Base-by-base conservation (phyloP, 2,113 vertebrate genomes). In the Neomonachus schauinslandi region DNA sequence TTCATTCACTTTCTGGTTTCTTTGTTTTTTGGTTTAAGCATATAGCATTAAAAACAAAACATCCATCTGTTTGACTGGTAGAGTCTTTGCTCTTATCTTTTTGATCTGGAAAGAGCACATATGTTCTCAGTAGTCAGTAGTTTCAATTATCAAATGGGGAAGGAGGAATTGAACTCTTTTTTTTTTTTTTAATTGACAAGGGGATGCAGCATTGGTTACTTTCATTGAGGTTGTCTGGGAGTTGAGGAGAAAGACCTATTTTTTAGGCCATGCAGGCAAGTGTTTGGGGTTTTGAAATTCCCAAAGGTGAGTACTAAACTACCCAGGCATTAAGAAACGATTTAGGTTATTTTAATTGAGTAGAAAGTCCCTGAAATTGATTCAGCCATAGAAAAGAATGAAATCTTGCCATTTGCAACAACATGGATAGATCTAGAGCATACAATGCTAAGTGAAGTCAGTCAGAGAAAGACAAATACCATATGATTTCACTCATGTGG, bases 1-100 rank as follows among this genome's bases (percentile, higher is more conserved):
- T 71, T 91, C 8, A 63, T 53, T 95, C n/a, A 90, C 7, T 59
- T 61, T 85, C 89, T 93, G 65, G 51, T 93, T 92, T 84, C 16
- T 33, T 69, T 71, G 42, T 53, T 96, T 88, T 96, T 49, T 24
- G 49, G 21, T 59, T 80, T 89, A 92, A 74, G 33, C 18, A 49
- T 28, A 69, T 82, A 42, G 7, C 69, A 63, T 81, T 91, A 51
- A 77, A 90, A 81, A 81, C 14, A n/a, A 61, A 82, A 83, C 39
- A 42, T 19, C 7, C 11, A 53, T 67, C n/a, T 81, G 15, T 39
- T 95, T 88, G 49, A 10, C 57, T 69, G 0, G 55, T 95, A 71
- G 61, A 94, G 36, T 86, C 49, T 39, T 81, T 63, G 16, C 8
- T 82, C 42, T 55, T 81, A 55, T n/a, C 61, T 79, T 33, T 90